A percentile compares a stretch with the other conserved stretches of the same genome.
Conservation (phyloP, 2,888 invertebrate genomes). For the Charanyca ferruginea region DNA sequence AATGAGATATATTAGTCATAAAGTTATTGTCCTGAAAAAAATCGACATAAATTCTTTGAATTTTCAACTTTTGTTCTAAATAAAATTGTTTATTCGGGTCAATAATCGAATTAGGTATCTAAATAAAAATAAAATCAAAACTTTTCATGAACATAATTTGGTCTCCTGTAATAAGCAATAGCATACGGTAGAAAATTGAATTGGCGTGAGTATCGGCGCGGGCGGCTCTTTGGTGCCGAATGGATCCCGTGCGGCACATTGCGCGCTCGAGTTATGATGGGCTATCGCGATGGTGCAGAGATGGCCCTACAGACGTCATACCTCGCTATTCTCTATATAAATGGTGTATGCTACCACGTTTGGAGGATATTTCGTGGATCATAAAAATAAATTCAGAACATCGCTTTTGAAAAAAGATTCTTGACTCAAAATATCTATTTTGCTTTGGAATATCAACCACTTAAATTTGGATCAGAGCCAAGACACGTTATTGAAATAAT, state of each 20-base stretch:
- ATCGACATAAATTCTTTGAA: too few species aligned
- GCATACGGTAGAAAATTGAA: conserved; percentile 88
- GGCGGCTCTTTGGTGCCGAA: conserved; percentile 85
- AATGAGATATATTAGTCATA: too few species aligned
- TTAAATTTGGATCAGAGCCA: background rate
- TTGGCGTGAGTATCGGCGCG: conserved; percentile 79
- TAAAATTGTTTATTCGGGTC: background rate
- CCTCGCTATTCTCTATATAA: conserved; percentile 42
- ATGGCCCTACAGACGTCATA: conserved; percentile 48
- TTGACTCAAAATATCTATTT: too few species aligned
- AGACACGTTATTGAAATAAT: background rate
- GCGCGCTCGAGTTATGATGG: conserved; percentile 78
- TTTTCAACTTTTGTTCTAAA: too few species aligned
- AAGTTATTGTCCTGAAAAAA: too few species aligned
- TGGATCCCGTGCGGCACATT: conserved; percentile 87
- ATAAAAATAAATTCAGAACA: background rate
- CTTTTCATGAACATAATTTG: conserved; percentile 32
- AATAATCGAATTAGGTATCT: background rate
- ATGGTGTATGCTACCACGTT: conserved; percentile 29
- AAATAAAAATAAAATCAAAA: conserved; percentile 23
- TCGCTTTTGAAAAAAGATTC: background rate
- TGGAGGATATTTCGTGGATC: conserved; percentile 7
- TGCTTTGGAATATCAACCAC: background rate
- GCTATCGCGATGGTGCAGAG: conserved; percentile 67
- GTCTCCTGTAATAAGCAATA: conserved; percentile 69